Evolutionary conservation across 2,113 vertebrate genomes (phyloP).

Genomic region (Tachysurus vachellii): DNA sequence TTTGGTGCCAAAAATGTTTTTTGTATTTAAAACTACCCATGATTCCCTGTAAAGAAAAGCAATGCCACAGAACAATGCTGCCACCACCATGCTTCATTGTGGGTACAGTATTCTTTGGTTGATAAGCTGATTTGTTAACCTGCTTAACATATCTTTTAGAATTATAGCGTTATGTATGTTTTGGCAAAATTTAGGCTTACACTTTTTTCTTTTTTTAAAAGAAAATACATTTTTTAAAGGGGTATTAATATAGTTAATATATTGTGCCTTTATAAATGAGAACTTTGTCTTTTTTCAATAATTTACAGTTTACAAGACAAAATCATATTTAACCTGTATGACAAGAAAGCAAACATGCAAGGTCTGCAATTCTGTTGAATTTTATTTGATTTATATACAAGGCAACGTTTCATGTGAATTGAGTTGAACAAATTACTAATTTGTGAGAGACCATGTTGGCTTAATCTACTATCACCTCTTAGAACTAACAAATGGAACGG

Average conservation of each 20-base stretch:
- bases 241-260: too few relatives aligned
- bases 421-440: background rate
- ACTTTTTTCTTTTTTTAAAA: too few relatives aligned
- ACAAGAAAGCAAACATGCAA: too few relatives aligned
- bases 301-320: background rate
- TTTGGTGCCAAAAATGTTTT: background rate
- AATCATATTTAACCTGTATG: background rate
- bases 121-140: background rate
- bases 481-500: too few relatives aligned
- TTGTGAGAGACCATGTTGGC: background rate
- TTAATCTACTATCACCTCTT: background rate
- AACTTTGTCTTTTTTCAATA: too few relatives aligned
- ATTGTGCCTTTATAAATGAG: too few relatives aligned
- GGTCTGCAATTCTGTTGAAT: too few relatives aligned
- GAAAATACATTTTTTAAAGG: too few relatives aligned
- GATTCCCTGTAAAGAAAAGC: background rate
- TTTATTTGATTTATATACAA: too few relatives aligned
- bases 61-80: background rate
- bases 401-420: too few relatives aligned
- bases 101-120: background rate
- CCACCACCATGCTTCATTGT: background rate
- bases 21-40: background rate
- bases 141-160: background rate
- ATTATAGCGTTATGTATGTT: background rate
- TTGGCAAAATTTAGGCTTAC: too few relatives aligned